These are phyloP conservation scores for Pluvialis apricaria DNA, from an alignment of 2,113 vertebrate genomes.

Conservation along the genomic window DNA sequence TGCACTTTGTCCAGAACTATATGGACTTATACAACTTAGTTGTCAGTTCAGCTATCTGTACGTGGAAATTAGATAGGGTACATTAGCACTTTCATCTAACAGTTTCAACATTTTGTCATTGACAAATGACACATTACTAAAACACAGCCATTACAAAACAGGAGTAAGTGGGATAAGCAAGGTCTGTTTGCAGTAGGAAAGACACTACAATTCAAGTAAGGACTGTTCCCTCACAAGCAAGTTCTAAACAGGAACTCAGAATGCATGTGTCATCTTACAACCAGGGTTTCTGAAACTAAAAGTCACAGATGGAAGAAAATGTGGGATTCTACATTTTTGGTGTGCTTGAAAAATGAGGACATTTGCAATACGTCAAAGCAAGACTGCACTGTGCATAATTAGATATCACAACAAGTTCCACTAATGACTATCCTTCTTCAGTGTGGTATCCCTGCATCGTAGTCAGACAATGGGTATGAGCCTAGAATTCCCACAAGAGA, in stretches of 20 bases:
- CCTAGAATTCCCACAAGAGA: background rate
- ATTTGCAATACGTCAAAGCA: background rate
- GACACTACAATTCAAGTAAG: background rate
- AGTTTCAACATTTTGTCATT: background rate
- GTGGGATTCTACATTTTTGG: background rate
- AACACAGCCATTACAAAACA: background rate
- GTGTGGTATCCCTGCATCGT: too few relatives aligned
- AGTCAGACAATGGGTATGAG: background rate
- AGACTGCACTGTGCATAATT: background rate
- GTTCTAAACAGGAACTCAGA: background rate
- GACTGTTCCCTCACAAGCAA: background rate
- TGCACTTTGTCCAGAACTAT: background rate
- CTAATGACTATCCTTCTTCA: background rate
- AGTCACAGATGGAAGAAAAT: background rate
- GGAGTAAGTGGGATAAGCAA: background rate
- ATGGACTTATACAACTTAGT: background rate
- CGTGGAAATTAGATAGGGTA: background rate
- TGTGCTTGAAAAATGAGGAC: background rate
- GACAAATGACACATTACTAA: background rate
- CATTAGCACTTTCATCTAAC: background rate
- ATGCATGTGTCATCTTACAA: background rate
- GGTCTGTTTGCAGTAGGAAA: background rate
- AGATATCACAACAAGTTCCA: background rate
- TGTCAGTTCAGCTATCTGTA: background rate
- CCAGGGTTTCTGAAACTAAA: background rate